Evolutionary conservation across 2,113 vertebrate genomes (phyloP), one percentile per base, ranked within the genome.

Genomic region (Lucifuga dentata): DNA sequence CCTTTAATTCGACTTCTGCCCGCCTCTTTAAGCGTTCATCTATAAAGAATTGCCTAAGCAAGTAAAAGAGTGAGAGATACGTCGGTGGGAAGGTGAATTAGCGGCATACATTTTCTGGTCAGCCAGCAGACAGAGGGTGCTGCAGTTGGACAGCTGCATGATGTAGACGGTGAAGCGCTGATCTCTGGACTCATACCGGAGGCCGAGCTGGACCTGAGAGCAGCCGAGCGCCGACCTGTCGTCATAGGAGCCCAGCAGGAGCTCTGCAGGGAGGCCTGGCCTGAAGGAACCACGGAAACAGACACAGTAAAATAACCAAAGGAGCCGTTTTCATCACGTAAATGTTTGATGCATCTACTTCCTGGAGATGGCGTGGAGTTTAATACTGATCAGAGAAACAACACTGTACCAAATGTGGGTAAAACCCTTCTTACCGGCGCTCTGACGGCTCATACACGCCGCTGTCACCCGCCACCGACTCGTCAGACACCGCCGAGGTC

Each of bases 391-490:
- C 3, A 29, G 7, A 7, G 26, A 7, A 7, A 3, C 7, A 29
- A 29, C 26, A 29, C n/a, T 29, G 26, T 29, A 29, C 7, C 3
- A 3, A 26, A 35, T 11, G 10, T 15, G 19, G 5, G 9, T 32
- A 15, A 17, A 26, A 2, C 11, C 38, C 5, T 17, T 39, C 23
- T 1, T 92, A 99, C 97, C 94, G 95, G 89, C 94, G 94, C 13
- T 94, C 94, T 0, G 95, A 94, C 0, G 96, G 95, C 78, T 99
- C 96, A 1, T 98, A 99, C 4, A 99, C 97, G 0, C 97, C 97
- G 5, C 97, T 99, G 41, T 99, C 97, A 13, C 97, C 97, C 0
- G 96, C 97, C 32, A 99, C 97, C 0, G 97, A 99, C 72, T 99
- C 97, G 15, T 98, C 96, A 0, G 98, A 99, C 72, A 98, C 95